phyloP scores from a whole-genome alignment of 2,888 invertebrate genomes.

The Apodemia duryi region DNA sequence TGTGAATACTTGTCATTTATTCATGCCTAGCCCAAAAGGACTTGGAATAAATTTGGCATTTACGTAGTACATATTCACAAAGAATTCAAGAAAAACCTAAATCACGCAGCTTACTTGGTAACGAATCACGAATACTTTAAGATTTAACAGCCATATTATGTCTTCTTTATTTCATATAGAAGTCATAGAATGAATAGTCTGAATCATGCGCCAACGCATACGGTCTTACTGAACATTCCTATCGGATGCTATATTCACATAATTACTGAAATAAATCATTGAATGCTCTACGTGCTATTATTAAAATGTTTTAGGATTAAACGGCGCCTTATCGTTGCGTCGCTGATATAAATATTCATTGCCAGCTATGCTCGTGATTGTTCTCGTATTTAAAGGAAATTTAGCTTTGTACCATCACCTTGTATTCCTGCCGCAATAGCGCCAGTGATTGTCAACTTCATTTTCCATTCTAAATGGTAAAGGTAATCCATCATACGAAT shows the following conservation, averaged over 20 bases:
- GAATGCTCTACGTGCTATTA: slow-evolving; percentile 34
- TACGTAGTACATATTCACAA: too few relatives aligned
- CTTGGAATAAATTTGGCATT: too few relatives aligned
- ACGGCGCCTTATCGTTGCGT: slow-evolving; percentile 23
- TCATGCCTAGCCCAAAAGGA: too few relatives aligned
- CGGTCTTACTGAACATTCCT: slow-evolving; percentile 74
- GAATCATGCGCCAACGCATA: slow-evolving; percentile 55
- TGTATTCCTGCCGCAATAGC: too few relatives aligned
- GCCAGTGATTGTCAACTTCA: too few relatives aligned
- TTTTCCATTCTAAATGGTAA: too few relatives aligned
- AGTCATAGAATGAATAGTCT: slow-evolving; percentile 43
- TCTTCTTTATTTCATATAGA: neutral
- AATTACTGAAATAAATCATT: slow-evolving; percentile 56
- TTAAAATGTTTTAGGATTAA: slow-evolving; percentile 28
- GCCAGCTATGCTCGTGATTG: neutral
- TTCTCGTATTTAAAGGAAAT: neutral
- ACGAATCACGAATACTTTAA: too few relatives aligned
- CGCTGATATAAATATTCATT: slow-evolving; percentile 14
- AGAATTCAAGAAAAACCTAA: too few relatives aligned
- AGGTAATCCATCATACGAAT: too few relatives aligned
- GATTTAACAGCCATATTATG: neutral
- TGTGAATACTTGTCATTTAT: too few relatives aligned
- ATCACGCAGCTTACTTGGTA: too few relatives aligned
- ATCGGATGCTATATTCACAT: slow-evolving; percentile 61
- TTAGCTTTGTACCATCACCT: too few relatives aligned